Percentiles rank a stretch among this genome's conserved stretches.
phyloP scores from a whole-genome alignment of 2,888 invertebrate genomes.

The Lepidocyrtinus sp. region DNA sequence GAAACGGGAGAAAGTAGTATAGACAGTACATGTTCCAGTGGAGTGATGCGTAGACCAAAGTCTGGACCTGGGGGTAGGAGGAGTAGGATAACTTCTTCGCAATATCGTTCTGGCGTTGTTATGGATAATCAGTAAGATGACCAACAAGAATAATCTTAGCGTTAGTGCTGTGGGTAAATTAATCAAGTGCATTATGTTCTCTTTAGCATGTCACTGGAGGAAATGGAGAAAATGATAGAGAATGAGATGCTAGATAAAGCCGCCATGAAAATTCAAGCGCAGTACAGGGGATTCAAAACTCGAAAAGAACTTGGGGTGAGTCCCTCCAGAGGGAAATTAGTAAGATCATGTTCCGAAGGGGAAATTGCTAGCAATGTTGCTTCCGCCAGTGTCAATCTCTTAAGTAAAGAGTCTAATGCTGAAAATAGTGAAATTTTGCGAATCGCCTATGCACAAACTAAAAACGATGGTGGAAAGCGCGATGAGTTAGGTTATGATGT shows the following conservation, averaged over 20 bases:
- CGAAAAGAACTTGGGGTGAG: slow-evolving; percentile 46
- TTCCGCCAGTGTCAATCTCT: slow-evolving; percentile 58
- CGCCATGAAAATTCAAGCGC: slow-evolving; percentile 60
- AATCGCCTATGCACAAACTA: too few species aligned
- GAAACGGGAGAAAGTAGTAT: neutral
- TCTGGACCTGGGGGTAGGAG: slow-evolving; percentile 30
- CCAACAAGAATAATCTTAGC: too few species aligned
- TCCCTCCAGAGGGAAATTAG: neutral
- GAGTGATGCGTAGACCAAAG: slow-evolving; percentile 51
- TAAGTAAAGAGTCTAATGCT: neutral
- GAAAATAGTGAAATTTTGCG: neutral
- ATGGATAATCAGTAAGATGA: slow-evolving; percentile 61
- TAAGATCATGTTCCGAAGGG: slow-evolving; percentile 6
- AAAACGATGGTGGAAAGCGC: too few species aligned
- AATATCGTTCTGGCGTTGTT: slow-evolving; percentile 67
- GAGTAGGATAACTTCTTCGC: slow-evolving; percentile 51
- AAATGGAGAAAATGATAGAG: slow-evolving; percentile 64
- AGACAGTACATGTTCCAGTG: neutral
- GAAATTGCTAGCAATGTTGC: slow-evolving; percentile 29
- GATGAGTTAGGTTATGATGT: slow-evolving; percentile 41
- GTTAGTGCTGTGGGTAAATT: too few species aligned
- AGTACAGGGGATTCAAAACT: slow-evolving; percentile 60
- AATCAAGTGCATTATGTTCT: too few species aligned
- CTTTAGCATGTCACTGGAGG: slow-evolving; percentile 51
- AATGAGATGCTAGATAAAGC: slow-evolving; percentile 59